Evolutionary conservation across 2,888 invertebrate species (phyloP).

Genomic region (Drosophila putrida): DNA sequence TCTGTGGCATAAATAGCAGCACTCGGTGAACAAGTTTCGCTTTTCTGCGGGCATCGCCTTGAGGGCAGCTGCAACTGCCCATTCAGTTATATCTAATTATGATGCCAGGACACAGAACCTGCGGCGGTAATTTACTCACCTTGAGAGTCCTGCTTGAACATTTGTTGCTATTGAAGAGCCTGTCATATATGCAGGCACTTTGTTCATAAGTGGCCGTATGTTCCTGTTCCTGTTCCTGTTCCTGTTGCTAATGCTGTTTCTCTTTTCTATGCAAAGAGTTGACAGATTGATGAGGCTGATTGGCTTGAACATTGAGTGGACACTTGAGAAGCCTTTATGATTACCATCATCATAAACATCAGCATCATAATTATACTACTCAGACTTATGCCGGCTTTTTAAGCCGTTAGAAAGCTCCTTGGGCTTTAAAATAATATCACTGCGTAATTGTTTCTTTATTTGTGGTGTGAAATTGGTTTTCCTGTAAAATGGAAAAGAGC

Average conservation of each 20-base stretch:
- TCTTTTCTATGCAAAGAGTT: conserved; percentile 53
- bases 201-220: conserved; percentile 71
- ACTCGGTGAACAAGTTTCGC: conserved; percentile 37
- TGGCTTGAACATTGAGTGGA: conserved; percentile 50
- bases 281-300: conserved; percentile 73
- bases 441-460: too few relatives aligned
- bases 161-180: conserved; percentile 43
- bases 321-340: conserved; percentile 59
- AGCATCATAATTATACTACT: conserved; percentile 16
- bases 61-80: conserved; percentile 48
- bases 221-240: not conserved
- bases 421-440: not conserved
- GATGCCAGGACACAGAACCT: conserved; percentile 48
- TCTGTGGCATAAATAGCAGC: conserved; percentile 41
- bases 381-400: conserved; percentile 51
- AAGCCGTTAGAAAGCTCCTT: conserved; percentile 44
- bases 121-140: conserved; percentile 79
- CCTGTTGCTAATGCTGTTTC: not conserved
- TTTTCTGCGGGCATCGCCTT: conserved; percentile 63
- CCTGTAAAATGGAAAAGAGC: too few relatives aligned
- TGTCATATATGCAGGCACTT: conserved; percentile 67
- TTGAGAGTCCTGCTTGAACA: conserved; percentile 57
- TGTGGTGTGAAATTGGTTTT: too few relatives aligned
- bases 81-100: conserved; percentile 53
- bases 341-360: conserved; percentile 50